phyloP scores from a whole-genome alignment of 2,888 invertebrate genomes.

The Diloba caeruleocephala region DNA sequence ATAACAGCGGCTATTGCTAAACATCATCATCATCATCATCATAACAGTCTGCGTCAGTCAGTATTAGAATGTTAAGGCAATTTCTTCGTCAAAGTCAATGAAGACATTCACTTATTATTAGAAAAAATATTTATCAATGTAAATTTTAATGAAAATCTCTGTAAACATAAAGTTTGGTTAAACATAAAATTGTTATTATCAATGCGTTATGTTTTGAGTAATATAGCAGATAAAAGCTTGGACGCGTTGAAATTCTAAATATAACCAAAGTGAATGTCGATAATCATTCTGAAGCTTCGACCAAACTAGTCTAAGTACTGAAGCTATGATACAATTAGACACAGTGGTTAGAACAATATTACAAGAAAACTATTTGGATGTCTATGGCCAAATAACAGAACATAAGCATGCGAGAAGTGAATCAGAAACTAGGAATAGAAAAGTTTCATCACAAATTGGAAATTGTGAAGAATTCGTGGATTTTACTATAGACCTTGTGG shows the following conservation, averaged over 20 bases:
- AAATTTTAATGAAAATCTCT: conserved; percentile 48
- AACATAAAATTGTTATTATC: conserved; percentile 47
- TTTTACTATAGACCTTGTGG: conserved; percentile 20
- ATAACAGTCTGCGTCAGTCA: conserved; percentile 15
- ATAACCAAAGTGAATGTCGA: conserved; percentile 6
- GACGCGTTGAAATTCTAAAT: conserved; percentile 46
- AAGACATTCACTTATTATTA: conserved; percentile 45
- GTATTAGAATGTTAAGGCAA: conserved; percentile 29
- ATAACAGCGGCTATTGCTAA: conserved; percentile 25
- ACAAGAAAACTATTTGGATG: conserved; percentile 21
- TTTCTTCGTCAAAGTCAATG: conserved; percentile 47
- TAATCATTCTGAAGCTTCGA: conserved; percentile 8
- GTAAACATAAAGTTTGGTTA: conserved; percentile 22
- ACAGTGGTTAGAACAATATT: conserved; percentile 41
- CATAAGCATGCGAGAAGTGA: neutral
- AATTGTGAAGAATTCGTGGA: conserved; percentile 28
- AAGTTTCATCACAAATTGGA: neutral
- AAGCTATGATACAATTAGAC: conserved; percentile 15
- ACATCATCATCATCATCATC: conserved; percentile 36
- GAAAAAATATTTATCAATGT: conserved; percentile 58
- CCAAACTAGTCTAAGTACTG: conserved; percentile 20
- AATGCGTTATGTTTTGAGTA: conserved; percentile 58
- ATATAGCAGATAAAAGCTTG: conserved; percentile 49
- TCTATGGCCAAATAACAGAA: conserved; percentile 13
- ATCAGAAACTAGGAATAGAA: neutral